Evolutionary conservation across 2,888 invertebrate species (phyloP), one percentile per base, ranked within the genome.

Genomic region (Sminthurides aquaticus): DNA sequence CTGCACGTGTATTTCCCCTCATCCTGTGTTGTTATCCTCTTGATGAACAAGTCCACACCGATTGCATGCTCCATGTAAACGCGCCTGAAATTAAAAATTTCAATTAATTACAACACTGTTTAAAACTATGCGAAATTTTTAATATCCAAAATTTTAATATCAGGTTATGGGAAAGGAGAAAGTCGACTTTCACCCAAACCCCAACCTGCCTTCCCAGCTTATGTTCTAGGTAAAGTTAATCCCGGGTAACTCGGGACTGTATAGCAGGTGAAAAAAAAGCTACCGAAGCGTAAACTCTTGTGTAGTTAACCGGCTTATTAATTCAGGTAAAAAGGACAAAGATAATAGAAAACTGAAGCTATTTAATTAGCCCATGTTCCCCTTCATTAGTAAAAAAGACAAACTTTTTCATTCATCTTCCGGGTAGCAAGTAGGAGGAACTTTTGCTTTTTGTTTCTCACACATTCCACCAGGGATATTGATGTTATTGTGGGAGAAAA

Each of bases 1-100:
- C 49, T 64, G 62, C 74, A 74, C 34, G 69, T 72, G 69, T 72
- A 74, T 3, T 62, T 62, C 48, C 74, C 74, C 55, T 63, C 72
- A 63, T 73, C 74, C 49, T 69, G 64, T 25, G 69, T 72, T 63
- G 71, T 73, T 25, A 74, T 74, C 59, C 73, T 65, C 48, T 67
- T 71, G 29, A 74, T 66, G 66, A 73, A 74, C 63, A 74, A 66
- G 57, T 74, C 74, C 64, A 72, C 70, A 55, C 72, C 73, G 63
- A 69, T 67, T 57, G 69, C 67, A 27, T 62, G 62, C 59, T 74
- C 74, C 24, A 67, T 65, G 24, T 71, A 64, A 65, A 74, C 70
- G 3, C 74, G 74, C 64, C 74, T 74, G 64, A 18, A 64, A 52
- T 20, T 43, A 57, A 60, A 20, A 57, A 34, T 55, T 27, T 25